Conservation (phyloP, 2,113 vertebrate species). For the Isurus oxyrinchus region DNA sequence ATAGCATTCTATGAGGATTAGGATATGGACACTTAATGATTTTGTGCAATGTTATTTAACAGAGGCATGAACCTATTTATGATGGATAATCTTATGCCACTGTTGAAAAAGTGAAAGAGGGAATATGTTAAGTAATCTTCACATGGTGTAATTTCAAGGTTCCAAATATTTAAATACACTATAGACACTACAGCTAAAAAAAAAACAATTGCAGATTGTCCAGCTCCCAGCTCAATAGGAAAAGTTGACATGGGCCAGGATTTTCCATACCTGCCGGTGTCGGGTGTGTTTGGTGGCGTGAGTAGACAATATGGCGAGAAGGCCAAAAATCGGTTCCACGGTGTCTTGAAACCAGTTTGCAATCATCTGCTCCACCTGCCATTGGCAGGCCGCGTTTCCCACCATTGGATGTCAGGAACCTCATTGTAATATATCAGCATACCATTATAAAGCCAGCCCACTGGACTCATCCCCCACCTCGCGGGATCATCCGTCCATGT, state of each 20-base stretch:
- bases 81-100: not conserved
- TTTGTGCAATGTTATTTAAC: not conserved
- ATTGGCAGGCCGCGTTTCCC: too few relatives aligned
- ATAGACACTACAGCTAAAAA: not conserved
- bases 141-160: not conserved
- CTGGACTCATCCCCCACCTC: too few relatives aligned
- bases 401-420: too few relatives aligned
- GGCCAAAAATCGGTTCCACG: too few relatives aligned
- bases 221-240: not conserved
- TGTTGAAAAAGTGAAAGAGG: not conserved
- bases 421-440: too few relatives aligned
- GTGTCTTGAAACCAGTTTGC: too few relatives aligned
- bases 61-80: not conserved
- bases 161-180: not conserved
- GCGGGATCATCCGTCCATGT: too few relatives aligned
- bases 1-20: not conserved
- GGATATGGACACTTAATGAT: not conserved
- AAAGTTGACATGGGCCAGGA: not conserved
- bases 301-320: too few relatives aligned
- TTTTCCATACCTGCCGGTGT: too few relatives aligned
- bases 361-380: too few relatives aligned
- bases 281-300: too few relatives aligned
- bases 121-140: not conserved
- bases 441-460: too few relatives aligned
- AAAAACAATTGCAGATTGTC: not conserved